Percentiles rank a stretch among this genome's conserved stretches.
Conservation (phyloP, 1,140 invertebrate species). For the Xylocopa sonorina region DNA sequence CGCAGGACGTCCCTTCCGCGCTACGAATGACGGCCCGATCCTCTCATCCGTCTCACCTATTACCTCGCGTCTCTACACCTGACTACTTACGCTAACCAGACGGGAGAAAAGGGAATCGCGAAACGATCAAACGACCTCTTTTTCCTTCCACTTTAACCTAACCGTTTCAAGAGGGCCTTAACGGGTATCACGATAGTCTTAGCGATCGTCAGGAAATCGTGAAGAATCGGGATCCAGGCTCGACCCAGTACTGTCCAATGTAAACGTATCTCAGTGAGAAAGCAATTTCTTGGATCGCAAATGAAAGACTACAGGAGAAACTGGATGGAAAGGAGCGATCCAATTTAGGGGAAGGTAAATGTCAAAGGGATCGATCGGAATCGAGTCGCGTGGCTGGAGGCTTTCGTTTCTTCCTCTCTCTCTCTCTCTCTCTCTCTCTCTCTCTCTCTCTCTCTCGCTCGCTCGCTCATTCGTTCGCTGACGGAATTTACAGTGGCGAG, state of each 20-base stretch:
- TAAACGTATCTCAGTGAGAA: slow-evolving; percentile 23
- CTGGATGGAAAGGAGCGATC: slow-evolving; percentile 26
- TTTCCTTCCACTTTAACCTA: too few relatives aligned
- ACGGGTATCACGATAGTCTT: too few relatives aligned
- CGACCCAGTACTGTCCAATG: neutral
- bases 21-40: neutral
- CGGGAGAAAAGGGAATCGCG: too few relatives aligned
- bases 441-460: too few relatives aligned
- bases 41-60: neutral
- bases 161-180: too few relatives aligned
- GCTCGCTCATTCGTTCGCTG: too few relatives aligned
- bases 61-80: neutral
- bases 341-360: slow-evolving; percentile 10
- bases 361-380: slow-evolving; percentile 71
- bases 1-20: slow-evolving; percentile 64
- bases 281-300: slow-evolving; percentile 29
- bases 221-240: too few relatives aligned
- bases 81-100: too few relatives aligned
- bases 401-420: neutral
- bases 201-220: too few relatives aligned
- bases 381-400: slow-evolving; percentile 59
- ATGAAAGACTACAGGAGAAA: slow-evolving; percentile 12
- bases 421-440: too few relatives aligned
- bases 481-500: neutral
- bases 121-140: too few relatives aligned